A percentile compares a stretch with the other conserved stretches of the same genome.
phyloP scores from a whole-genome alignment of 1,140 invertebrate genomes.

The Stegodyphus mimosarum region DNA sequence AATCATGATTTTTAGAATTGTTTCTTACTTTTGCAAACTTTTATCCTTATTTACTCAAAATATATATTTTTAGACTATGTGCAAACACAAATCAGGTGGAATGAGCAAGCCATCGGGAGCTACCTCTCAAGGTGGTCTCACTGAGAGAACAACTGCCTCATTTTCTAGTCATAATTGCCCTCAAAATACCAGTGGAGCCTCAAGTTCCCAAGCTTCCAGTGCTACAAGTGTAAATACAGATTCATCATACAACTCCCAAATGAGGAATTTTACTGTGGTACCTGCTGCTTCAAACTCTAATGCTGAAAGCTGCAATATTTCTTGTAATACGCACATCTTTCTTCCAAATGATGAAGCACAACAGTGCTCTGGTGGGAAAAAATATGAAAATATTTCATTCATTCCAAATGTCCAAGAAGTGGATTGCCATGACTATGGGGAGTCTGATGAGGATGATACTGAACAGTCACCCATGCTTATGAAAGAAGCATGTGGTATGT shows the following conservation, averaged over 20 bases:
- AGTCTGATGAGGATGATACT: slow-evolving; percentile 45
- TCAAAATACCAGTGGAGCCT: not conserved
- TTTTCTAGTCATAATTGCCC: slow-evolving; percentile 34
- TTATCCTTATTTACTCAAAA: no score
- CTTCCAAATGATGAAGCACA: slow-evolving; percentile 29
- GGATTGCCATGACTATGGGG: slow-evolving; percentile 1
- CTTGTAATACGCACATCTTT: slow-evolving; percentile 42
- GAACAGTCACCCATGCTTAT: slow-evolving; percentile 48
- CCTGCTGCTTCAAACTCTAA: not conserved
- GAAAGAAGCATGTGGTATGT: slow-evolving; percentile 27
- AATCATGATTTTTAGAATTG: no score
- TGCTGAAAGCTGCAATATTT: not conserved
- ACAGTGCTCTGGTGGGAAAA: not conserved
- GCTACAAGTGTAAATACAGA: slow-evolving; percentile 2
- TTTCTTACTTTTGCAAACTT: no score
- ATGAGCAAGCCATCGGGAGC: slow-evolving; percentile 52
- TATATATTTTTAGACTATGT: slow-evolving; percentile 44
- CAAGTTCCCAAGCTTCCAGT: not conserved
- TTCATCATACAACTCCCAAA: not conserved
- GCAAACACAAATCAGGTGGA: slow-evolving; percentile 60
- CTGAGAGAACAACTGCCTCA: slow-evolving; percentile 43
- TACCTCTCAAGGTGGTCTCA: slow-evolving; percentile 18
- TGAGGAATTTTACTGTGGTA: not conserved
- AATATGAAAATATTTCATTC: slow-evolving; percentile 6
- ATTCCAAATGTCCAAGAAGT: slow-evolving; percentile 39